Base-by-base conservation (phyloP, 2,113 vertebrate genomes). In the Toxotes jaculatrix region DNA sequence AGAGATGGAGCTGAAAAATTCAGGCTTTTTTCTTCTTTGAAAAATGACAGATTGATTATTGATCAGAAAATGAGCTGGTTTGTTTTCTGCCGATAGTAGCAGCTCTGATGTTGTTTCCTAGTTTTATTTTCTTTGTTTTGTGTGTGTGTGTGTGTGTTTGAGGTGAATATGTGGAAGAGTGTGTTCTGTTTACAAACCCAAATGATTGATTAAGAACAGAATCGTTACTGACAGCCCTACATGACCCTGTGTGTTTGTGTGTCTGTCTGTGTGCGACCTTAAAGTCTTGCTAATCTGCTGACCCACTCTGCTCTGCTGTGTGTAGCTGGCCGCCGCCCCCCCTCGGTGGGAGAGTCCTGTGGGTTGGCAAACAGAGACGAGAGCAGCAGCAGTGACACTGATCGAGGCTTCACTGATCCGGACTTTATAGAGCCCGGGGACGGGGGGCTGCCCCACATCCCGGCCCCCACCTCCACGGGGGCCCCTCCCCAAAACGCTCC, bases 381-480 rank as follows among this genome's bases (percentile, higher is more conserved):
- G 27, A 27, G 27, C 45, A 66, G 51, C 1, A 56, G 83, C 59
- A 88, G 85, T 45, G 87, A 93, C 61, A 45, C 65, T 4, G 90
- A 93, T 23, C 86, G 65, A 19, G 79, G 79, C 34, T 92, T 95
- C 75, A 94, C 93, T 72, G 93, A 96, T 75, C 92, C 94, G 71
- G 96, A 96, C 91, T 95, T 95, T 84, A 96, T 95, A 62, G 95
- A 96, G 23, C 80, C 87, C 0, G 95, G 93, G 80, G 93, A 95
- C 47, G 82, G 67, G 49, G 93, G 91, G 31, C 90, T 80, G 70
- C 79, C 92, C 27, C 91, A n/a, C 4, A 53, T 87, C 17, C 71
- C 79, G 0, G 92, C 85, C 43, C 78, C 93, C 3, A 36, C 81
- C 36, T 94, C 93, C 49, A 7, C 66, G 0, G 67, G 40, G 42